Conservation (phyloP, 1,140 invertebrate genomes). For the Chelonus insularis region DNA sequence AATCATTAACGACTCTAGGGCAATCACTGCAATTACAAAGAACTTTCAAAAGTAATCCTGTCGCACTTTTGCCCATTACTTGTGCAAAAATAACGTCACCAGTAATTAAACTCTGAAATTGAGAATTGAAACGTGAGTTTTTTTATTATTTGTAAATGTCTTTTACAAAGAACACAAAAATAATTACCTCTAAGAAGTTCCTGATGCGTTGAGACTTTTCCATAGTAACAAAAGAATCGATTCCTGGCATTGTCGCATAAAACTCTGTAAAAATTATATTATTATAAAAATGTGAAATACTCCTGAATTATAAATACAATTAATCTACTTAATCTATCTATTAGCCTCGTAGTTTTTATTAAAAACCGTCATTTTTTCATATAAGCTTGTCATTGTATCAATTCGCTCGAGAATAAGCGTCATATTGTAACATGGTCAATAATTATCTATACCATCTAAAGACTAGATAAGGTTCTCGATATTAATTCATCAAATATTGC, state of each 20-base stretch:
- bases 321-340: too few relatives aligned
- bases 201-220: slow-evolving; percentile 72
- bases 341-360: too few relatives aligned
- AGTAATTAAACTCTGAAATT: slow-evolving; percentile 72
- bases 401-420: too few relatives aligned
- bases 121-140: slow-evolving; percentile 9
- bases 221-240: slow-evolving; percentile 77
- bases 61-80: slow-evolving; percentile 71
- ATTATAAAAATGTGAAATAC: slow-evolving; percentile 39
- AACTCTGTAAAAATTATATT: slow-evolving; percentile 64
- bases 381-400: too few relatives aligned
- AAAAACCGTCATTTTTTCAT: too few relatives aligned
- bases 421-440: too few relatives aligned
- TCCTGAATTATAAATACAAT: too few relatives aligned
- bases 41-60: slow-evolving; percentile 78
- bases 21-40: slow-evolving; percentile 79
- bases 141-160: background rate
- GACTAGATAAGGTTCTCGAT: too few relatives aligned
- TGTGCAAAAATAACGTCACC: slow-evolving; percentile 83
- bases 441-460: too few relatives aligned
- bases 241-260: slow-evolving; percentile 82
- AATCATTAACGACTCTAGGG: slow-evolving; percentile 77
- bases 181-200: slow-evolving; percentile 78
- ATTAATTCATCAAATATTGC: too few relatives aligned
- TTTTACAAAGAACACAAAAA: background rate